These are phyloP conservation scores for Hirudinaria manillensis DNA, from an alignment of 2,888 invertebrate species.

Conservation along the genomic window DNA sequence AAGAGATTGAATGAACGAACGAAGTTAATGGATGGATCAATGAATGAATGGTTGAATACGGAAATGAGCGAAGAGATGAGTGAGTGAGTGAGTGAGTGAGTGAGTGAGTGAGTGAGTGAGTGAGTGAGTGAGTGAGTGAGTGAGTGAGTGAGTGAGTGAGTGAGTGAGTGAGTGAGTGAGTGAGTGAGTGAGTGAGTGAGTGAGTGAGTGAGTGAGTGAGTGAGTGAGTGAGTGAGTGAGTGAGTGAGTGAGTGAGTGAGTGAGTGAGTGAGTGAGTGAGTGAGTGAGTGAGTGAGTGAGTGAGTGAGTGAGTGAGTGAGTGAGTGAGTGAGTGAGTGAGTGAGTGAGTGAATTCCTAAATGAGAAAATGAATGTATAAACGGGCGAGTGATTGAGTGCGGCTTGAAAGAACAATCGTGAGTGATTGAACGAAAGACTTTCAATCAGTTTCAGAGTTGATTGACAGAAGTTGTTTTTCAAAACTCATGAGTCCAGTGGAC, in stretches of 20 bases:
- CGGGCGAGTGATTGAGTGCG: constrained; percentile 26
- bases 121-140: constrained; percentile 34
- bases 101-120: constrained; percentile 29
- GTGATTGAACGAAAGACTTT: no score
- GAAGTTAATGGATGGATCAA: no score
- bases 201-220: constrained; percentile 7
- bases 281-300: constrained; percentile 17
- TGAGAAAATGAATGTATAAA: constrained; percentile 24
- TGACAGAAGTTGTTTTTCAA: no score
- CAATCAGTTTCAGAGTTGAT: no score
- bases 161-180: constrained; percentile 28
- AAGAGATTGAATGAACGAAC: neutral
- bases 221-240: constrained; percentile 7
- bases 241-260: constrained; percentile 7
- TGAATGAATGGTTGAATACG: no score
- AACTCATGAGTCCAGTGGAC: no score
- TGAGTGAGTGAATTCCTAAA: constrained; percentile 25
- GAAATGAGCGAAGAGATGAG: no score
- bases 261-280: constrained; percentile 7
- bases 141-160: constrained; percentile 34
- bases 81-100: constrained; percentile 25
- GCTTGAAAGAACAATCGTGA: no score
- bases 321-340: constrained; percentile 16
- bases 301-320: constrained; percentile 16
- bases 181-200: constrained; percentile 30